These are phyloP conservation scores for Leptinotarsa tumamoca DNA, from an alignment of 2,888 invertebrate species.

Conservation along the genomic window DNA sequence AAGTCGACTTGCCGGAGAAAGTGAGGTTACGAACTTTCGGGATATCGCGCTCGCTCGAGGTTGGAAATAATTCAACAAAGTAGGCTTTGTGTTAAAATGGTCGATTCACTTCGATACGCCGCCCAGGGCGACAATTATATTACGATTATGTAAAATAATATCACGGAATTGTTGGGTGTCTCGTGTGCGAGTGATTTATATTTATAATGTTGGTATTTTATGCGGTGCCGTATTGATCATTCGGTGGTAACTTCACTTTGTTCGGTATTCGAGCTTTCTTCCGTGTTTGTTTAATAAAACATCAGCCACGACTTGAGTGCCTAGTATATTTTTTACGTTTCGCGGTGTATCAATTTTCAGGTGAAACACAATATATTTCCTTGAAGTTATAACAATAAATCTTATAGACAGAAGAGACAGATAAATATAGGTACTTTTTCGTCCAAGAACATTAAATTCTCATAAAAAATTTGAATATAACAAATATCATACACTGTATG, in stretches of 20 bases:
- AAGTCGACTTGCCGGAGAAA: constrained; percentile 31
- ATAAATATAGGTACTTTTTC: no score
- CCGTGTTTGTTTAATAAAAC: neutral
- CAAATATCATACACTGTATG: no score
- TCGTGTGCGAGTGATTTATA: constrained; percentile 46
- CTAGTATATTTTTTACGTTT: no score
- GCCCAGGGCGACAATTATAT: constrained; percentile 51
- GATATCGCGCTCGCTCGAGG: constrained; percentile 42
- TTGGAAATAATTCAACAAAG: constrained; percentile 49
- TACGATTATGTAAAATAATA: constrained; percentile 53
- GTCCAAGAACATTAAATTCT: no score
- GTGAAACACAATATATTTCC: no score
- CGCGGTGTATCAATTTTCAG: no score
- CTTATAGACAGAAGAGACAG: no score
- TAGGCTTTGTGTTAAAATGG: constrained; percentile 45
- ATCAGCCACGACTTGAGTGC: no score
- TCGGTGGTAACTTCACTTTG: neutral
- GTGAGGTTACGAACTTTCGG: constrained; percentile 36
- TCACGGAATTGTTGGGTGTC: constrained; percentile 44
- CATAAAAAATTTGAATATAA: no score
- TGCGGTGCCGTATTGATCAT: constrained; percentile 1
- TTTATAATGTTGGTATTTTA: constrained; percentile 23
- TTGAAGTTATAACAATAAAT: no score
- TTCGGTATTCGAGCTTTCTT: constrained; percentile 2
- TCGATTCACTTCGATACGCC: constrained; percentile 40